Evolutionary conservation across 2,797 vertebrate genomes (phyloP), one percentile per base, ranked within the genome.

Genomic region (Brachyalestes nurse): DNA sequence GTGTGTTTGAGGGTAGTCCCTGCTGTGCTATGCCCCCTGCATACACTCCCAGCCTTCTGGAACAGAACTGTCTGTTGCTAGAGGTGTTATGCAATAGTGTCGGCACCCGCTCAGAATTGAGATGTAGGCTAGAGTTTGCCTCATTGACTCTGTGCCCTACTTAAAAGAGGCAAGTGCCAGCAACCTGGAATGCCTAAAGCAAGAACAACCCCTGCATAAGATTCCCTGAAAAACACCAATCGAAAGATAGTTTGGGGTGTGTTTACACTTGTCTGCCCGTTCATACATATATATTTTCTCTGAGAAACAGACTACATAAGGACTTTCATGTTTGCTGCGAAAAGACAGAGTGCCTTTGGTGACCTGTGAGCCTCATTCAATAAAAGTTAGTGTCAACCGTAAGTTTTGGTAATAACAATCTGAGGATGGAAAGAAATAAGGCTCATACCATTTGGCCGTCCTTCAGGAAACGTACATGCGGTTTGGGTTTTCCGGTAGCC

Each of bases 391-490:
- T 77, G 88, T 85, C 87, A 89, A 83, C 53, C 61, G 84, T 80
- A 88, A 88, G 34, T 12, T 34, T 40, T 25, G 19, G 7, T 40
- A 42, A 42, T 42, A 42, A n/a, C 34, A n/a, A 3, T n/a, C 17
- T 16, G 6, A 66, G 17, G 17, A 34, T 2, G 5, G 69, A 38
- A 6, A 71, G 23, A 21, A 38, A 45, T 13, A 53, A 75, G 78
- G 70, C 65, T 2, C 53, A 90, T 95, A 98, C 97, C 86, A 83
- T 86, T 72, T 90, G 87, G 85, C 97, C 97, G 7, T 99, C 95
- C 90, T 96, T 98, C 88, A 98, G 86, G 97, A 97, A 99, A 80
- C 89, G 94, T 69, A 99, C 95, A 51, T 89, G 93, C 16, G 98
- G 97, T 75, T 95, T 92, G 60, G 98, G 98, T 81, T 96, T 97